Conservation (phyloP, 2,888 invertebrate genomes). For the Agriotes lineatus region DNA sequence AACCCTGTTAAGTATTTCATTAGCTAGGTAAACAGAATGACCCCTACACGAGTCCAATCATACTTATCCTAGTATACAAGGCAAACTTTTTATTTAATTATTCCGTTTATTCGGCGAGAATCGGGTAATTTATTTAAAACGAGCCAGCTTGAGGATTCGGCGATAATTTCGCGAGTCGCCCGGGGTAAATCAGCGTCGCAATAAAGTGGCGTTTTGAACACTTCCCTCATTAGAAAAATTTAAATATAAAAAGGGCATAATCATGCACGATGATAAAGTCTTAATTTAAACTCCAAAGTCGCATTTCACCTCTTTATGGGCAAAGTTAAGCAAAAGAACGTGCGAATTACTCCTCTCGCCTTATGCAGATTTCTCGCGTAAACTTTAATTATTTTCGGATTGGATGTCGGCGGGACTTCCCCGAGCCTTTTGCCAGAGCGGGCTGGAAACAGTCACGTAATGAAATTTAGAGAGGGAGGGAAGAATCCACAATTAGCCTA, state of each 20-base stretch:
- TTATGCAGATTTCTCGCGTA: conserved; percentile 40
- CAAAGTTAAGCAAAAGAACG: conserved; percentile 38
- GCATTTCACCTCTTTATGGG: conserved; percentile 41
- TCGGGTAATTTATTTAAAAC: too few species aligned
- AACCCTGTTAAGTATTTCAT: conserved; percentile 41
- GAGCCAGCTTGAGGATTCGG: too few species aligned
- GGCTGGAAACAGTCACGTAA: conserved; percentile 14
- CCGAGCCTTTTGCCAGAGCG: neutral
- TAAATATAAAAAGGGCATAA: conserved; percentile 31
- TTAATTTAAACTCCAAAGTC: conserved; percentile 46
- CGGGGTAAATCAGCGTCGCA: too few species aligned
- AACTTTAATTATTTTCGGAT: conserved; percentile 43
- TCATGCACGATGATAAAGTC: conserved; percentile 38
- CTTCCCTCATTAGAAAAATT: conserved; percentile 23
- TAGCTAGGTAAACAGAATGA: conserved; percentile 36
- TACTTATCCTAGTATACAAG: conserved; percentile 12
- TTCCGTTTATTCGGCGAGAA: neutral
- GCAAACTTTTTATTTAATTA: conserved; percentile 24
- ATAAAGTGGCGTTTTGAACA: conserved; percentile 10
- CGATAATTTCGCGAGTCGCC: too few species aligned
- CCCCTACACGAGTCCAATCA: conserved; percentile 36
- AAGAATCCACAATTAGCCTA: conserved; percentile 31
- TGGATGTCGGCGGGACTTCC: conserved; percentile 1
- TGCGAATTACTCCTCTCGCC: conserved; percentile 38
- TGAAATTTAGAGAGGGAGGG: conserved; percentile 13